Evolutionary conservation across 1,140 invertebrate species (phyloP).

Genomic region (Drosophila oshimai): DNA sequence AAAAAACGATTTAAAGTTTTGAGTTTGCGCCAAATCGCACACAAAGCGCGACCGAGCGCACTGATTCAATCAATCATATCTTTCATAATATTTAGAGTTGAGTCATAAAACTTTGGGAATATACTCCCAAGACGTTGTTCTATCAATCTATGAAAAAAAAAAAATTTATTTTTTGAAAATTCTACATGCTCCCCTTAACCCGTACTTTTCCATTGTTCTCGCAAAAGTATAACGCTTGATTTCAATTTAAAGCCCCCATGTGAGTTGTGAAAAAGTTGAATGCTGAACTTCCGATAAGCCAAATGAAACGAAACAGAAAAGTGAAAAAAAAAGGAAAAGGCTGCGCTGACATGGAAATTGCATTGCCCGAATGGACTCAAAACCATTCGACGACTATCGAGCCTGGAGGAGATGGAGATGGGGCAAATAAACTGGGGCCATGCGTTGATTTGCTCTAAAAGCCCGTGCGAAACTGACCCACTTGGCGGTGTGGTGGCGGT

Average conservation of each 20-base stretch:
- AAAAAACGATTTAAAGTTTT: no score
- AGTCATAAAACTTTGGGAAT: no score
- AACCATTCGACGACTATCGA: background rate
- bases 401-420: background rate
- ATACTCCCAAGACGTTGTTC: no score
- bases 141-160: no score
- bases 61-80: no score
- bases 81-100: no score
- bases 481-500: background rate
- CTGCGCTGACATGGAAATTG: constrained; percentile 28
- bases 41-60: no score
- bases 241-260: background rate
- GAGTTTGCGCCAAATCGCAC: no score
- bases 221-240: background rate
- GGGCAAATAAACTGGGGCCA: constrained; percentile 11
- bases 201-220: background rate
- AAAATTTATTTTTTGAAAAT: no score
- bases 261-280: constrained; percentile 3
- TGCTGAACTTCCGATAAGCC: constrained; percentile 27
- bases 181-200: no score
- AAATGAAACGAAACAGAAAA: constrained; percentile 5
- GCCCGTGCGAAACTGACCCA: background rate
- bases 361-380: constrained; percentile 24
- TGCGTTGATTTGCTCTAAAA: constrained; percentile 9
- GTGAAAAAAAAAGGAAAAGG: constrained; percentile 7